Base-by-base conservation (phyloP, 2,888 invertebrate species). In the Eupithecia centaureata region DNA sequence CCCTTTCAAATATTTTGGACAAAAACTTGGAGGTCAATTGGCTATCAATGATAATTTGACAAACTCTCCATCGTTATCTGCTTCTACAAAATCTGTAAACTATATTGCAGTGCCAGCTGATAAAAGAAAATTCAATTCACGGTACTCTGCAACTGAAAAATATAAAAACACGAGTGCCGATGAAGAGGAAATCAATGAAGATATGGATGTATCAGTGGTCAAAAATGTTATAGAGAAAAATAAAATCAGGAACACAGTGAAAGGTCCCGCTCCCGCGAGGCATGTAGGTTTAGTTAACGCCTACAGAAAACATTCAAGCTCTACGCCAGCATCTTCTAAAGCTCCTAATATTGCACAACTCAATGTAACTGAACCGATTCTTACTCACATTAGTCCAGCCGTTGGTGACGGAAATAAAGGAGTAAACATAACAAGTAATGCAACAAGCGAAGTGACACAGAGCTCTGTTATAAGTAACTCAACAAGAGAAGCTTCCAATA, bases 1-100 rank as follows among this genome's bases (percentile, higher is more conserved):
- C 60, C 96, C 96, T 13, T 96, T 96, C 84, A 89, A 95, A 67
- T 95, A 94, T 79, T 96, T 96, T 80, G 96, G 96, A 0, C 95
- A 96, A 79, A 96, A 96, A 81, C 79, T 93, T 52, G 91, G 87
- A 12, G 88, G 91, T 1, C 86, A 79, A 68, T n/a, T n/a, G n/a
- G 76, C 79, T 18, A 87, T 93, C 22, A 89, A 77, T 68, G 94
- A 93, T 69, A 93, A 93, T 73, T 81, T 93, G 13, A 93, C 92
- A 0, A 86, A 91, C 76, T 89, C 91, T 22, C 92, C 93, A n/a
- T 87, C 87, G 28, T 73, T 91, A 57, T 91, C 91, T 54, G 91
- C 93, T n/a, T 93, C 93, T 4, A 93, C 93, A 3, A 93, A 93
- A 77, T 87, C 93, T 27, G 89, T 92, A 0, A 92, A 93, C 77